These are phyloP conservation scores for Napeogenes inachia DNA, from an alignment of 2,888 invertebrate genomes.

Conservation along the genomic window DNA sequence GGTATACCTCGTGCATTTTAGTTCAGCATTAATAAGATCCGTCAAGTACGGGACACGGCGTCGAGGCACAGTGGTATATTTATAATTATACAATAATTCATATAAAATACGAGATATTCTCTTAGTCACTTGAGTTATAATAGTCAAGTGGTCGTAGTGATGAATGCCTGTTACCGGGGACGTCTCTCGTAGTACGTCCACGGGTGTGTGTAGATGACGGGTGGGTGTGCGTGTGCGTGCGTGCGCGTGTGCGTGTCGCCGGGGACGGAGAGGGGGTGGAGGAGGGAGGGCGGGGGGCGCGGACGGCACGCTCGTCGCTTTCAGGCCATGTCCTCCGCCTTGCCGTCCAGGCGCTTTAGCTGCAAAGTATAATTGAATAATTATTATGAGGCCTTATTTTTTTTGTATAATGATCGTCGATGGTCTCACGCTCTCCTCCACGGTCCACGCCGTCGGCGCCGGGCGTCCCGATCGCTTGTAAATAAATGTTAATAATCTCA, in stretches of 20 bases:
- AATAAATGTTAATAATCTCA: conserved; percentile 24
- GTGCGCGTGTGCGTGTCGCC: conserved; percentile 29
- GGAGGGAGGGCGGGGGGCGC: conserved; percentile 27
- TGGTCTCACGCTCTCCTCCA: conserved; percentile 69
- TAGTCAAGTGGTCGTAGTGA: too few relatives aligned
- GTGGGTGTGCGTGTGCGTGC: conserved; percentile 2
- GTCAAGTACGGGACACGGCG: neutral
- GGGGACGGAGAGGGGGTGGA: conserved; percentile 34
- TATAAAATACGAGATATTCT: neutral
- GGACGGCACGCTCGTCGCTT: conserved; percentile 26
- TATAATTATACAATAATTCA: neutral
- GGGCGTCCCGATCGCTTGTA: conserved; percentile 72
- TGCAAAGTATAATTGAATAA: conserved; percentile 35
- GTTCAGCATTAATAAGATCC: too few relatives aligned
- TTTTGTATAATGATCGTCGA: conserved; percentile 14
- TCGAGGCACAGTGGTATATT: conserved; percentile 1
- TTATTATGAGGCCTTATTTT: neutral
- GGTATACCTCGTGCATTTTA: too few relatives aligned
- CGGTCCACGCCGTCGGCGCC: conserved; percentile 69
- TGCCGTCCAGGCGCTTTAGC: conserved; percentile 70
- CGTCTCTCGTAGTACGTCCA: too few relatives aligned
- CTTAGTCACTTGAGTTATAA: too few relatives aligned
- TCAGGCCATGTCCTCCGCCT: conserved; percentile 70
- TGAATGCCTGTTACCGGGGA: too few relatives aligned
- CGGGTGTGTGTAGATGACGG: neutral